Evolutionary conservation across 2,797 vertebrate species (phyloP).

Genomic region (Tokudaia tokunoshimensis): DNA sequence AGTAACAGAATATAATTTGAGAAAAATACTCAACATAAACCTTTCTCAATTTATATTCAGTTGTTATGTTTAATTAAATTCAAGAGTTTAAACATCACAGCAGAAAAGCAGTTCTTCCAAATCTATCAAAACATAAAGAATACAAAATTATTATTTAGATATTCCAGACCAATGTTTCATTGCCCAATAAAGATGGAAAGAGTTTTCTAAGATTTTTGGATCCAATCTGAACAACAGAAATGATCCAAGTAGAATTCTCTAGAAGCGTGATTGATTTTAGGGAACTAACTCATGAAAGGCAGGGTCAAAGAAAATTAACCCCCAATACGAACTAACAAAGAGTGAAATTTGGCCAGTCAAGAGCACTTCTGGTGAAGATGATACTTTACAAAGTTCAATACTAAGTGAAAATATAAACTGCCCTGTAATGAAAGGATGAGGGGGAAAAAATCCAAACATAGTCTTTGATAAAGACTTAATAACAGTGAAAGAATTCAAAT

Average conservation of each 20-base stretch:
- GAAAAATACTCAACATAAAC: slow-evolving; percentile 24
- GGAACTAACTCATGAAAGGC: neutral
- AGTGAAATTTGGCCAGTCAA: neutral
- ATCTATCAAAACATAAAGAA: slow-evolving; percentile 35
- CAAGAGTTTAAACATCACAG: slow-evolving; percentile 5
- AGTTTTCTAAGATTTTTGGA: neutral
- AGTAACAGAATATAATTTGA: neutral
- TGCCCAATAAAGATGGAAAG: neutral
- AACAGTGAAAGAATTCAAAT: slow-evolving; percentile 26
- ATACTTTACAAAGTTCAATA: slow-evolving; percentile 12
- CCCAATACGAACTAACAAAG: neutral
- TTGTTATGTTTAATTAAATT: slow-evolving; percentile 32
- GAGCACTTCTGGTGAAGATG: neutral
- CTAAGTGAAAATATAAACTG: neutral
- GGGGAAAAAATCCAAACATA: slow-evolving; percentile 10
- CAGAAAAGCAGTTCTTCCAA: neutral
- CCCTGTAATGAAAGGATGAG: neutral
- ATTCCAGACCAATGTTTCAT: slow-evolving; percentile 43
- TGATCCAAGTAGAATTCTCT: slow-evolving; percentile 19
- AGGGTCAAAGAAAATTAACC: neutral
- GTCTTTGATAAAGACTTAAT: neutral
- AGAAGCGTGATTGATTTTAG: neutral
- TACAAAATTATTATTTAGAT: slow-evolving; percentile 44
- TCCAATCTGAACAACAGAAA: neutral
- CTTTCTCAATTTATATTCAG: slow-evolving; percentile 22